Conservation (phyloP, 2,797 vertebrate genomes). For the Fringilla coelebs region DNA sequence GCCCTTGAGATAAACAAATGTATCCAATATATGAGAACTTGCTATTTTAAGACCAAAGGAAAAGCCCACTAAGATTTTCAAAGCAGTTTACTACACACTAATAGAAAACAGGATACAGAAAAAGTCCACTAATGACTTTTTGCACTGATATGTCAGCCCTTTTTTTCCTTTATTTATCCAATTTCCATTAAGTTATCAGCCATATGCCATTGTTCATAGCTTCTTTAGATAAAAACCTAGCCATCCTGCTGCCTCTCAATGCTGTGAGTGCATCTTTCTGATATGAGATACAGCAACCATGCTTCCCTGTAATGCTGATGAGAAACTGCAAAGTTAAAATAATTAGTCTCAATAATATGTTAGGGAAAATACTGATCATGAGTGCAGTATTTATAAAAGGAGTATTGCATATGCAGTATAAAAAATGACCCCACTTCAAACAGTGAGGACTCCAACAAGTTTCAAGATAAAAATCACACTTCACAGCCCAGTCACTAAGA, state of each 20-base stretch:
- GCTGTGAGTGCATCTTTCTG: slow-evolving; percentile 15
- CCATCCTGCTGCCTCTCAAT: slow-evolving; percentile 22
- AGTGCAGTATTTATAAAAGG: background rate
- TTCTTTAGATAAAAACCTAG: slow-evolving; percentile 54
- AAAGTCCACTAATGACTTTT: slow-evolving; percentile 57
- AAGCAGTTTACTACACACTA: slow-evolving; percentile 47
- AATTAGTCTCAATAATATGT: background rate
- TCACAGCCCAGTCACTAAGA: background rate
- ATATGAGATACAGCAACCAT: background rate
- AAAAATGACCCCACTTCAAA: background rate
- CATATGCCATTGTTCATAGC: slow-evolving; percentile 54
- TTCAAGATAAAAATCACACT: background rate
- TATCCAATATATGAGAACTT: slow-evolving; percentile 35
- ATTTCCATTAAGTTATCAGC: slow-evolving; percentile 63
- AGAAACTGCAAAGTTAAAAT: background rate
- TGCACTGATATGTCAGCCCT: slow-evolving; percentile 29
- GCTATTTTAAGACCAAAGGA: slow-evolving; percentile 57
- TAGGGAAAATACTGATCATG: background rate
- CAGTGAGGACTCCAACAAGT: background rate
- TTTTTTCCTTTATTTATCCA: slow-evolving; percentile 67
- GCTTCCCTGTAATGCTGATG: background rate
- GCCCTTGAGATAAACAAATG: slow-evolving; percentile 62
- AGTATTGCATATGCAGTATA: background rate
- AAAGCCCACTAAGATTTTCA: slow-evolving; percentile 58
- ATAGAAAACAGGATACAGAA: slow-evolving; percentile 67